Evolutionary conservation across 2,888 invertebrate genomes (phyloP), one percentile per base, ranked within the genome.

Genomic region (Criorhina ranunculi): DNA sequence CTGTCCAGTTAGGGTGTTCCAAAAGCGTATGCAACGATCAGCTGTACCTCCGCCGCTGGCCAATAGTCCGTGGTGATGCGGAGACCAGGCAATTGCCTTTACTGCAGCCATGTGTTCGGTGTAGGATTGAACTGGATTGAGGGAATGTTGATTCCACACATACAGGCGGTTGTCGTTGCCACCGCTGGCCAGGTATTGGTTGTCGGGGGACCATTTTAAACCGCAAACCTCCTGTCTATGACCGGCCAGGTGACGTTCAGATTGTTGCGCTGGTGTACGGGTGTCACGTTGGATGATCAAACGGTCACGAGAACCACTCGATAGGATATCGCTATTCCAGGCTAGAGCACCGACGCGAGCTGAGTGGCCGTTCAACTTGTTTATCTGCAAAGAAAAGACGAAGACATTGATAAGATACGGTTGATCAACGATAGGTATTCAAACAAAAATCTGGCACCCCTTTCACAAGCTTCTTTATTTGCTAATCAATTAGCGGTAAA

Each of bases 31-130:
- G 91, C 98, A 98, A 29, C 98, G 93, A 92, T 99, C 99, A 0
- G 99, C 99, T 0, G 99, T 99, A n/a, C 99, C 99, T n/a, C 99
- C 99, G 51, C 99, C 99, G 42, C 97, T 97, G 0, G 99, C 99
- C 82, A 99, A 92, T 62, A 99, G 93, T 0, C 99, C 99, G 92
- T 99, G 99, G 92, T 99, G 99, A 93, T 99, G 99, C 0, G 99
- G 99, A 1, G 98, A 99, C 99, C 99, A 99, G 19, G 99, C 98
- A 88, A 99, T 98, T 0, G 99, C 99, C 92, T 99, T 99, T 8
- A 98, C 98, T 0, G 98, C 99, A 0, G 99, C 99, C 92, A 98
- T 94, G 93, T 99, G 99, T 88, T 99, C 91, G 0, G 97, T 96
- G 92, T 99, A 99, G 2, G 98, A 98, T 92, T 99, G 98, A 67